Conservation (phyloP, 2,888 invertebrate species). For the Lomographa bimaculata region DNA sequence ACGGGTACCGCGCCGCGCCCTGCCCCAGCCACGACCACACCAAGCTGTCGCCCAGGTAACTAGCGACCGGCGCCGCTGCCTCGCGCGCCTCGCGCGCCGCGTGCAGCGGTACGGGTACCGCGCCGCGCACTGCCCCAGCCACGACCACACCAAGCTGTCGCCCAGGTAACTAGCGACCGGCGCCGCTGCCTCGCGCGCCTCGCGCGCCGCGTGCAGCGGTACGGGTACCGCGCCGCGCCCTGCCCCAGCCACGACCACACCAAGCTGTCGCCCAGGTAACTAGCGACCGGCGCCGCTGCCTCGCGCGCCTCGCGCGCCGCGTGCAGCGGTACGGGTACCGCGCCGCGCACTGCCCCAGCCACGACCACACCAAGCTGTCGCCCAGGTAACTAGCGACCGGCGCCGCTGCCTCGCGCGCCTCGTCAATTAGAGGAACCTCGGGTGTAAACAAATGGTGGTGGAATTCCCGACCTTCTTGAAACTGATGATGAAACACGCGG, state of each 20-base stretch:
- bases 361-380: constrained; percentile 9
- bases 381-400: constrained; percentile 84
- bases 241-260: constrained; percentile 12
- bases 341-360: constrained; percentile 67
- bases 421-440: too few species aligned
- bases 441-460: too few species aligned
- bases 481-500: too few species aligned
- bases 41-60: constrained; percentile 59
- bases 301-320: too few species aligned
- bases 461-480: too few species aligned
- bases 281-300: constrained; percentile 94
- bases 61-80: constrained; percentile 92
- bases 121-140: constrained; percentile 88
- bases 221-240: constrained; percentile 72
- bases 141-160: constrained; percentile 67
- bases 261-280: constrained; percentile 8
- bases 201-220: constrained; percentile 88
- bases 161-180: constrained; percentile 86
- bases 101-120: constrained; percentile 97
- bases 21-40: constrained; percentile 66
- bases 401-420: too few species aligned
- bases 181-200: constrained; percentile 87
- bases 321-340: constrained; percentile 89
- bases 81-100: constrained; percentile 64
- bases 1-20: constrained; percentile 96